A percentile compares a stretch with the other conserved stretches of the same genome.
Evolutionary conservation across 2,113 vertebrate genomes (phyloP).

Genomic region (Urocitellus parryii): DNA sequence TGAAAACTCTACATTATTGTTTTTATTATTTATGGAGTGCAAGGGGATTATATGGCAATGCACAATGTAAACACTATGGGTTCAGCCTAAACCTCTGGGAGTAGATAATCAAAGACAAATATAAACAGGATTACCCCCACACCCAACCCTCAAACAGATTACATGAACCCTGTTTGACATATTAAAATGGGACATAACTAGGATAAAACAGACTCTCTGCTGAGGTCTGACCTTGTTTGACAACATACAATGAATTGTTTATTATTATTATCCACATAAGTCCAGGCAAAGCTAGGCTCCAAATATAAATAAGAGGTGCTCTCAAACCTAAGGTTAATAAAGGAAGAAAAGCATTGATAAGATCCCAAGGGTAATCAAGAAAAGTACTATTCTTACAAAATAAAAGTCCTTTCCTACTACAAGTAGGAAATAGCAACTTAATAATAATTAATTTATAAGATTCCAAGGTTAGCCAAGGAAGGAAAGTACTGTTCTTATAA

Average conservation of each 20-base stretch:
- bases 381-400: background rate
- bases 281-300: background rate
- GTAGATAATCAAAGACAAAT: background rate
- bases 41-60: constrained; percentile 26
- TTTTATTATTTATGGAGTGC: constrained; percentile 67
- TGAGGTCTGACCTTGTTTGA: background rate
- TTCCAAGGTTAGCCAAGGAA: background rate
- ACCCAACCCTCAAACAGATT: background rate
- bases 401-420: background rate
- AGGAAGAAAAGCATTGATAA: background rate
- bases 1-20: constrained; percentile 50
- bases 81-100: constrained; percentile 34
- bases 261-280: background rate
- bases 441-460: background rate
- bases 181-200: background rate
- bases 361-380: background rate
- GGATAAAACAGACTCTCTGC: background rate
- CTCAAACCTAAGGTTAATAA: background rate
- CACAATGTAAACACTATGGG: background rate
- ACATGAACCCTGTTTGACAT: background rate
- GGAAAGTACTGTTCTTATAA: background rate
- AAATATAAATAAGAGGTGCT: background rate
- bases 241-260: background rate
- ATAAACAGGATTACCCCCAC: background rate
- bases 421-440: background rate